Base-by-base conservation (phyloP, 2,888 invertebrate species). In the Caradrina clavipalpis region DNA sequence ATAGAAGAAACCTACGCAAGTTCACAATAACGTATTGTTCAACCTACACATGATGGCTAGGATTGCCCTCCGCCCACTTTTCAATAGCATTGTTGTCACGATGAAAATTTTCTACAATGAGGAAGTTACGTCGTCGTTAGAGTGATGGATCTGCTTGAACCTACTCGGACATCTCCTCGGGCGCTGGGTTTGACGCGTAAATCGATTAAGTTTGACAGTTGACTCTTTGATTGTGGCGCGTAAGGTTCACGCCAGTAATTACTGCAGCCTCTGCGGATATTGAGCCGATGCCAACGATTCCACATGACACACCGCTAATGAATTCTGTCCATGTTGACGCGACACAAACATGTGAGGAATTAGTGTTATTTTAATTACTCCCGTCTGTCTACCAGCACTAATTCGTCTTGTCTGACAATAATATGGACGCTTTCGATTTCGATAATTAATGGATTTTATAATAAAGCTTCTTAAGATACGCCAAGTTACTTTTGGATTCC, bases 151-250 rank as follows among this genome's bases (percentile, higher is more conserved):
- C 81, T 85, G 82, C 87, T 62, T 80, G 81, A 83, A 87, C 82
- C 86, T 86, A 80, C 88, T 88, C 86, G 88, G 87, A 88, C 89
- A 87, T 87, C 87, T 85, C 85, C 86, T 86, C 84, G 81, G 88
- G 89, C 86, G 86, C 78, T 86, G 79, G 69, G 78, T 85, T 88
- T 91, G 93, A 93, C 92, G 87, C 86, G 87, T 84, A 90, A 92
- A 93, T 94, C 94, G 94, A 95, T 95, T 94, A 93, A 88, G 88
- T 93, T 93, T 90, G 94, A 93, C 93, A 92, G 93, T 91, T 87
- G 90, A 91, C 90, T 88, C 87, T 90, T 83, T 87, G 90, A 92
- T 91, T 94, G 91, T 91, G 86, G 87, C 86, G 87, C 82, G 88
- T 89, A 91, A 89, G 89, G 90, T 89, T 86, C 88, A 86, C 84